These are phyloP conservation scores for Aplysia californica DNA, from an alignment of 1,140 invertebrate species.

Conservation along the genomic window DNA sequence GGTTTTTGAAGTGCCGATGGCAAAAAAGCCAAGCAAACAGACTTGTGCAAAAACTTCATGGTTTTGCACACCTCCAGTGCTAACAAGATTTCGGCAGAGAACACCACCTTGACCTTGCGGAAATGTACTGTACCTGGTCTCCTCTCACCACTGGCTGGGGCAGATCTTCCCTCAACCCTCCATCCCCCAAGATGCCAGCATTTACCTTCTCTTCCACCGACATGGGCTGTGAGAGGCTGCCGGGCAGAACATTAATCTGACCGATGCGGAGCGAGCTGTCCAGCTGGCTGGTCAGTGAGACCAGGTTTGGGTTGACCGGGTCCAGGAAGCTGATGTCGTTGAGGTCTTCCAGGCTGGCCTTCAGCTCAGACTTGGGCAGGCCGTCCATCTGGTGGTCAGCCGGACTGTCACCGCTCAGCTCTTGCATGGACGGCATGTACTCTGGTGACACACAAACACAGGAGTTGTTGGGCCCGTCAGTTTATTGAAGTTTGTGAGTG, in stretches of 20 bases:
- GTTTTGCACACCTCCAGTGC: too few species aligned
- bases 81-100: too few species aligned
- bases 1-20: too few species aligned
- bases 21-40: too few species aligned
- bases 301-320: slow-evolving; percentile 20
- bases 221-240: slow-evolving; percentile 20
- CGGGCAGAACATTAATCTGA: slow-evolving; percentile 7
- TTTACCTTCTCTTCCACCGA: slow-evolving; percentile 27
- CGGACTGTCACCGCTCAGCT: not conserved
- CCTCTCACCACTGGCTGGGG: too few species aligned
- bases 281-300: slow-evolving; percentile 13
- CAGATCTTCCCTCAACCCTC: too few species aligned
- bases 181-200: too few species aligned
- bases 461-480: too few species aligned
- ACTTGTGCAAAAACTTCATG: too few species aligned
- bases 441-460: not conserved
- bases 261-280: slow-evolving; percentile 15
- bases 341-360: not conserved
- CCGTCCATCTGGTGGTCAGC: not conserved
- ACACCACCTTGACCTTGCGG: too few species aligned
- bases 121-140: too few species aligned
- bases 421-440: slow-evolving; percentile 16
- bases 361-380: not conserved
- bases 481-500: too few species aligned
- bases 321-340: slow-evolving; percentile 29